Conservation (phyloP, 2,888 invertebrate species). For the Yponomeuta malinellus region DNA sequence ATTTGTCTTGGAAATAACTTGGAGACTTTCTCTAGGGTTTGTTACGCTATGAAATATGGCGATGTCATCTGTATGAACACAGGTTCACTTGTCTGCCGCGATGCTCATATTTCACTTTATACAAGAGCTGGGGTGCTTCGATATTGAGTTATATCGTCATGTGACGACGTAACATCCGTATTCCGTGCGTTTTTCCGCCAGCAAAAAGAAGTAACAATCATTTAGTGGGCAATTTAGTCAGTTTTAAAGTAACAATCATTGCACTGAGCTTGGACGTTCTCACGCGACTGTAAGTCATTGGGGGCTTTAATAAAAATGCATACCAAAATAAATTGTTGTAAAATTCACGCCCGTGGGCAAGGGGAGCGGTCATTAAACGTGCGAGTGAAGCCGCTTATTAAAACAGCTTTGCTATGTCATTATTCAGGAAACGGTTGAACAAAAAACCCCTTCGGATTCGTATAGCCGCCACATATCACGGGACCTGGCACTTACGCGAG, state of each 20-base stretch:
- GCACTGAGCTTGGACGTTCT: conserved; percentile 24
- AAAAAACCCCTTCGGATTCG: conserved; percentile 56
- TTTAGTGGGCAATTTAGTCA: background rate
- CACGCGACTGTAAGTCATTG: conserved; percentile 31
- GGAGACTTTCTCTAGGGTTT: conserved; percentile 46
- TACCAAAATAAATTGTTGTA: conserved; percentile 55
- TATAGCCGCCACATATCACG: conserved; percentile 67
- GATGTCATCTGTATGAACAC: conserved; percentile 43
- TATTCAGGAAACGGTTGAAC: conserved; percentile 47
- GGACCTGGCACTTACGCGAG: conserved; percentile 68
- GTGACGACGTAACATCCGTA: conserved; percentile 20
- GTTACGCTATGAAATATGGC: conserved; percentile 51
- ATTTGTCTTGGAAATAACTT: conserved; percentile 68
- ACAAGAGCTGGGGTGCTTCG: conserved; percentile 11
- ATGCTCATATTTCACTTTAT: conserved; percentile 42
- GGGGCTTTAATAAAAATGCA: conserved; percentile 43
- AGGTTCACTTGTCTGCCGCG: conserved; percentile 33
- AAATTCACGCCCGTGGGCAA: conserved; percentile 54
- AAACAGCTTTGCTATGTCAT: conserved; percentile 69
- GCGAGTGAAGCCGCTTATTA: conserved; percentile 51
- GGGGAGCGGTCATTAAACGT: conserved; percentile 29
- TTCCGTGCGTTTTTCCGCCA: background rate
- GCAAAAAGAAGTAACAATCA: background rate
- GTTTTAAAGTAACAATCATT: conserved; percentile 2
- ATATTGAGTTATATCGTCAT: conserved; percentile 23